phyloP scores from a whole-genome alignment of 2,113 vertebrate species.

The Desmodus rotundus region DNA sequence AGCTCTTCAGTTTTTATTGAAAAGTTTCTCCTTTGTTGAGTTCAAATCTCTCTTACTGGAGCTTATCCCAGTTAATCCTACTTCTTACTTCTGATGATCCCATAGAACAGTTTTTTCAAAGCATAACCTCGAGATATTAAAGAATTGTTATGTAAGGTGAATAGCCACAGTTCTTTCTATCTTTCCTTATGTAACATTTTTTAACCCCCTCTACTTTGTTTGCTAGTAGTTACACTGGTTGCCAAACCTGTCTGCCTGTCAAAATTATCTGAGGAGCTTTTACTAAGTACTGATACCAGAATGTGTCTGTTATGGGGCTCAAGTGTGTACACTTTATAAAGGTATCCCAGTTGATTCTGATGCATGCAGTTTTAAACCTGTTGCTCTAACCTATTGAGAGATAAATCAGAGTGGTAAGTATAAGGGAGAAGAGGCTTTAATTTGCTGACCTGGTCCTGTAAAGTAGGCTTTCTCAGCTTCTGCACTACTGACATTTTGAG shows the following conservation, averaged over 20 bases:
- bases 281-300: neutral
- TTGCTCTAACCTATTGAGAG: neutral
- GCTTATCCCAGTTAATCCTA: neutral
- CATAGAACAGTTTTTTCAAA: neutral
- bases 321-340: neutral
- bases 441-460: neutral
- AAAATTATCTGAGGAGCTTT: neutral
- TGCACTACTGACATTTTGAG: neutral
- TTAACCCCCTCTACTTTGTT: neutral
- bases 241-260: neutral
- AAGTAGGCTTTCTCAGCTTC: neutral
- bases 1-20: neutral
- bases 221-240: neutral
- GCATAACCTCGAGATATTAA: neutral
- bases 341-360: neutral
- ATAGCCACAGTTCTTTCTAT: neutral
- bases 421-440: neutral
- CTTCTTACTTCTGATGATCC: neutral
- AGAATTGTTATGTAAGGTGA: constrained; percentile 1
- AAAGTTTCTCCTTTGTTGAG: neutral
- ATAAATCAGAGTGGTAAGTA: neutral
- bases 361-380: neutral
- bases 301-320: neutral
- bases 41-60: neutral
- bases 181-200: neutral